Base-by-base conservation (phyloP, 2,888 invertebrate species). In the Camptogramma bilineatum region DNA sequence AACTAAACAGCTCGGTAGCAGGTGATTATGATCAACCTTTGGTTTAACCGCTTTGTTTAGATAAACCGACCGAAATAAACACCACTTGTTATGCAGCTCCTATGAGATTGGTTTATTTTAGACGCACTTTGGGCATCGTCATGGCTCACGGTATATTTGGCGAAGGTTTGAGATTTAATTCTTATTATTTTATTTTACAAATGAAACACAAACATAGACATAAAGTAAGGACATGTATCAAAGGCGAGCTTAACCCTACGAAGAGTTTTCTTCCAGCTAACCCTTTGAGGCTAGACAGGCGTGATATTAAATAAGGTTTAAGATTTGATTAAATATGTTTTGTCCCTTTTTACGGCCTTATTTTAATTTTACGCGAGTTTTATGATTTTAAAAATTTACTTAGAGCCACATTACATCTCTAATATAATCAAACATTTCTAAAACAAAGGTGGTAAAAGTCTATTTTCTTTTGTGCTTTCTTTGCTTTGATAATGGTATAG, bases 61-160 rank as follows among this genome's bases (percentile, higher is more conserved):
- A 81, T 80, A 86, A 79, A 66, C 70, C 64, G 71, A 78, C 78
- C 74, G 67, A 85, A 85, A 85, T 85, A 85, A 79, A 76, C 73
- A 57, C 70, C 75, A 79, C 79, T 81, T 79, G 81, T 80, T 79
- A 71, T 73, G 70, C 75, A 75, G 75, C 44, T 44, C 17, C 44
- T 39, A 44, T 17, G 44, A 73, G 73, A 83, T 82, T 78, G 79
- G 79, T 60, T 84, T 83, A 81, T 81, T 80, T 82, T 76, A 73
- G 69, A 75, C 70, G 68, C 52, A 73, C 64, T 69, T 48, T 39
- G 44, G 47, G 58, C 55, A 55, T 63, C 76, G 71, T 69, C 70
- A 73, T 67, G 72, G 9, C 34, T 34, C 34, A 39, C 4, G 67
- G 73, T 67, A 48, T 73, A 71, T 77, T 76, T 69, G 58, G 50